Evolutionary conservation across 2,888 invertebrate species (phyloP).

Genomic region (Spodoptera picta): DNA sequence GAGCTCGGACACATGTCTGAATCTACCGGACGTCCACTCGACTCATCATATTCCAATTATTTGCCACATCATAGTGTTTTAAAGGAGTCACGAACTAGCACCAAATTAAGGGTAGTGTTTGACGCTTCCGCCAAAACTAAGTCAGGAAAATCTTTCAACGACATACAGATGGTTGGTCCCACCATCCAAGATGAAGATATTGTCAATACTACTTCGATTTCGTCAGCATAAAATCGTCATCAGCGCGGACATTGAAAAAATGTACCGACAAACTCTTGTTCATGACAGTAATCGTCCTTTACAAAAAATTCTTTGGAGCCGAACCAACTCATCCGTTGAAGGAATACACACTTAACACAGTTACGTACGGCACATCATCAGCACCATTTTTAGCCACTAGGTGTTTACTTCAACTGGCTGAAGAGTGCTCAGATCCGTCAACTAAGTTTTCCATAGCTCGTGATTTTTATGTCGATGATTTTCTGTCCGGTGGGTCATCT

Average conservation of each 20-base stretch:
- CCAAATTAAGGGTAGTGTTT: background rate
- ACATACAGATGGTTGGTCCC: constrained; percentile 1
- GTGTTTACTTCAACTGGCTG: background rate
- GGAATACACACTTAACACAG: background rate
- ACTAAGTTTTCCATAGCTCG: background rate
- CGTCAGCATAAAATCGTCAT: background rate
- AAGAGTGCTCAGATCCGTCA: background rate
- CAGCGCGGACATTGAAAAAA: background rate
- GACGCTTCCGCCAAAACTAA: no score
- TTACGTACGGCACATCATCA: background rate
- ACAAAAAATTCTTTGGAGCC: constrained; percentile 8
- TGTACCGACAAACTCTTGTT: background rate
- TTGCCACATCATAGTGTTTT: constrained; percentile 7
- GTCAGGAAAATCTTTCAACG: constrained; percentile 1
- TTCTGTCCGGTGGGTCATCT: background rate
- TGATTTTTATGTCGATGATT: background rate
- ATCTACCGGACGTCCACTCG: background rate
- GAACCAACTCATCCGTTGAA: background rate
- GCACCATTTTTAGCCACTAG: constrained; percentile 1
- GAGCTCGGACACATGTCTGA: constrained; percentile 8
- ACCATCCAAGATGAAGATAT: background rate
- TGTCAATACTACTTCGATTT: background rate
- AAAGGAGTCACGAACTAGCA: constrained; percentile 2
- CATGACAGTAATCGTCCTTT: background rate
- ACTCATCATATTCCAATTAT: background rate